A percentile compares a stretch with the other conserved stretches of the same genome.
Evolutionary conservation across 1,140 invertebrate genomes (phyloP).

Genomic region (Callitettix versicolor): DNA sequence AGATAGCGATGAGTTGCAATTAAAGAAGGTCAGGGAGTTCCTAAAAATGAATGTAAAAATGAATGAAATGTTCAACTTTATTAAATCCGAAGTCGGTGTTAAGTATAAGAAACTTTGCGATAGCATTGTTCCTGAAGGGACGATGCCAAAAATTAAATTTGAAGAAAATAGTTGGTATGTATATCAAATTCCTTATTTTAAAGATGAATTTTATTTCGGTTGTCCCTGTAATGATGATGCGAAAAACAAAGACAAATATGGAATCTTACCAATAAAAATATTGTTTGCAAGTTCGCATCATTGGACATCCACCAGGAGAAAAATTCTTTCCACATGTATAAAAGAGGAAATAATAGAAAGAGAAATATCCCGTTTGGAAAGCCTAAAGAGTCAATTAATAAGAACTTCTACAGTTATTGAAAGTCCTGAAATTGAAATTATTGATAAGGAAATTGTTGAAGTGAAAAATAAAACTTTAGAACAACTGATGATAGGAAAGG

Average conservation of each 20-base stretch:
- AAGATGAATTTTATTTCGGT: constrained; percentile 32
- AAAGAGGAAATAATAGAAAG: neutral
- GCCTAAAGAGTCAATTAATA: neutral
- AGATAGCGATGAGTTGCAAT: no score
- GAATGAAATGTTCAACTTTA: no score
- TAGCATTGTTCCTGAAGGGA: no score
- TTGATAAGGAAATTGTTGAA: neutral
- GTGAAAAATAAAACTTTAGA: neutral
- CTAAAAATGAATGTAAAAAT: no score
- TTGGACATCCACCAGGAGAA: neutral
- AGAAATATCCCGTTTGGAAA: neutral
- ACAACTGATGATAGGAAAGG: neutral
- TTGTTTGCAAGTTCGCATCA: constrained; percentile 22
- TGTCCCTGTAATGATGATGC: constrained; percentile 33
- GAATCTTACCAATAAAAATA: constrained; percentile 30
- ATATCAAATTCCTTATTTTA: constrained; percentile 40
- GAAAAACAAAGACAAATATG: constrained; percentile 29
- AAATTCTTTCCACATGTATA: neutral
- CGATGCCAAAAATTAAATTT: no score
- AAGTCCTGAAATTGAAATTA: neutral
- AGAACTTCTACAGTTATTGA: neutral
- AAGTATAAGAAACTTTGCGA: no score
- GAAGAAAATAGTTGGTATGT: no score
- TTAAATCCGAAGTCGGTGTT: no score
- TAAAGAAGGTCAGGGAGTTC: no score